Base-by-base conservation (phyloP, 2,888 invertebrate genomes). In the Phortica magna region DNA sequence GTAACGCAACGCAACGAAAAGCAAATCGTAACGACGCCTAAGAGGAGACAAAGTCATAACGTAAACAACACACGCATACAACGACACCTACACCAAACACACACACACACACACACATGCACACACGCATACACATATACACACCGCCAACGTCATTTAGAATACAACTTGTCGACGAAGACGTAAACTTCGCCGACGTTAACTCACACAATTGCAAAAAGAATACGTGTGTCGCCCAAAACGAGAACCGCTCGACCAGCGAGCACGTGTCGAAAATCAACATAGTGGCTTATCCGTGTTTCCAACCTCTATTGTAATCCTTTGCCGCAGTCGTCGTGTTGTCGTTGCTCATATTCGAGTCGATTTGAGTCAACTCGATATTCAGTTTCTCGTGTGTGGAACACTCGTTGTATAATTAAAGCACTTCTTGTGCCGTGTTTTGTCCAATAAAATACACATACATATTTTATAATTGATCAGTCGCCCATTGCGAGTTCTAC, bases 341-440 rank as follows among this genome's bases (percentile, higher is more conserved):
- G 70, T 77, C 79, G 78, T 75, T 73, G 65, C 65, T 48, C 76
- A 74, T 76, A 71, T 53, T 48, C 79, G 74, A 67, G 41, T 19
- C 67, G 73, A 59, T 55, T 31, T 31, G 31, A 31, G 31, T 31
- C 31, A 31, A 31, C 5, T 31, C 31, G 31, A 31, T 39, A 65
- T 22, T n/a, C 65, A 14, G 7, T 22, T 64, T 4, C 10, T 22
- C 74, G 74, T 53, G n/a, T 73, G 73, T 14, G 61, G 73, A 65
- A 41, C 43, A 76, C 31, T 31, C 31, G 31, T 31, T 31, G 31
- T 31, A 31, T 31, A 31, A 31, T 31, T 31, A 31, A 31, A 31
- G 31, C 31, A 31, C 31, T 31, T 31, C 5, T 31, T 31, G 31
- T 31, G 31, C 31, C 31, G 31, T 4, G 31, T 31, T 31, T 31